Base-by-base conservation (phyloP, 2,888 invertebrate genomes). In the Rhynchonema sp. region DNA sequence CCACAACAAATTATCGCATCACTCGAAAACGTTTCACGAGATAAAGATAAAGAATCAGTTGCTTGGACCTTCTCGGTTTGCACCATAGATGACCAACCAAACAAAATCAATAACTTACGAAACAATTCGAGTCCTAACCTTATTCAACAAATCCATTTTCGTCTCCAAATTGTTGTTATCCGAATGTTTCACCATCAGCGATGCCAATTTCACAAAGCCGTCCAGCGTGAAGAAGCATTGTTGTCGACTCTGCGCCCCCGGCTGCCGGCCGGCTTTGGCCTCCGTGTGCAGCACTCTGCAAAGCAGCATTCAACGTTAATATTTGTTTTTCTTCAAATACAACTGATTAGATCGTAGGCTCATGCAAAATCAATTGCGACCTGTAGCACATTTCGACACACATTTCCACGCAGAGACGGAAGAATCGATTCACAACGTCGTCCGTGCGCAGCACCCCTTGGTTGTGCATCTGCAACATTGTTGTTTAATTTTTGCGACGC, bases 401-500 rank as follows among this genome's bases (percentile, higher is more conserved):
- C 80, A 92, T 84, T 74, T 94, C 91, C 0, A 91, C 90, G 60
- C 91, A 90, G 63, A 94, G 82, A 54, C 96, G 83, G 80, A 99
- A 94, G 79, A 98, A 98, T 61, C 94, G 79, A 0, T 92, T 90
- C 63, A 98, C 92, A 70, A 92, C 80, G 72, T 98, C 96, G 72
- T 99, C 98, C 0, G 92, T 91, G 75, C 94, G 94, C 59, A 94
- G 78, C 62, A 98, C 90, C 2, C 98, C 90, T 68, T 88, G 86
- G 69, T 87, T 82, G 74, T 92, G 92, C 91, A 98, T 90, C 75
- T 91, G 73, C 30, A 73, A 66, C 29, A 27, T 3, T 38, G 9
- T 38, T 38, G 38, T 38, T 13, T 13, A 38, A 38, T 38, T 38
- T n/a, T n/a, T n/a, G n/a, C n/a, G n/a, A n/a, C n/a, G n/a, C n/a